Evolutionary conservation across 2,888 invertebrate genomes (phyloP).

Genomic region (Chrysomela aeneicollis): DNA sequence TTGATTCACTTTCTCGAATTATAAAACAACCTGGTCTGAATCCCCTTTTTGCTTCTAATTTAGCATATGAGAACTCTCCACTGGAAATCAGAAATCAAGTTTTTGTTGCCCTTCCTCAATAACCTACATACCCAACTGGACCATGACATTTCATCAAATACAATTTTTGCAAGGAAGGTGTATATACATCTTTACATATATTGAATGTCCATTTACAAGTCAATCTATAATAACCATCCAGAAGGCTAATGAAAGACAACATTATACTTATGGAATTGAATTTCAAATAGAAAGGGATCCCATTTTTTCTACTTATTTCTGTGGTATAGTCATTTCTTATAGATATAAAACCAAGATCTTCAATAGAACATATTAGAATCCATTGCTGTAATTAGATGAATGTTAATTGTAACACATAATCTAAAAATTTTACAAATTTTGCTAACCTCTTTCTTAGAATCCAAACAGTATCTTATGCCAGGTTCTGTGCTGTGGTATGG

Average conservation of each 20-base stretch:
- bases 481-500: conserved; percentile 72
- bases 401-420: conserved; percentile 4
- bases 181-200: conserved; percentile 81
- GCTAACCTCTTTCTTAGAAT: conserved; percentile 69
- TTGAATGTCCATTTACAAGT: conserved; percentile 91
- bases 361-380: conserved; percentile 79
- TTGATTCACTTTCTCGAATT: conserved; percentile 81
- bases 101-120: neutral
- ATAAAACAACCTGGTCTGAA: conserved; percentile 83
- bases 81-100: conserved; percentile 61
- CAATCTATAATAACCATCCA: conserved; percentile 88
- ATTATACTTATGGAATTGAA: conserved; percentile 72
- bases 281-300: conserved; percentile 79
- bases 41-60: conserved; percentile 80
- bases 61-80: conserved; percentile 83
- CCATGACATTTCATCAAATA: conserved; percentile 85
- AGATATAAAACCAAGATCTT: conserved; percentile 84
- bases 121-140: conserved; percentile 78
- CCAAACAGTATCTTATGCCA: conserved; percentile 72
- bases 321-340: conserved; percentile 75
- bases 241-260: conserved; percentile 80
- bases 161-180: conserved; percentile 79
- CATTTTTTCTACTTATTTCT: conserved; percentile 78
- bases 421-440: neutral
- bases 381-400: conserved; percentile 65